phyloP scores from a whole-genome alignment of 1,140 invertebrate species.

The Orchestia grillus region DNA sequence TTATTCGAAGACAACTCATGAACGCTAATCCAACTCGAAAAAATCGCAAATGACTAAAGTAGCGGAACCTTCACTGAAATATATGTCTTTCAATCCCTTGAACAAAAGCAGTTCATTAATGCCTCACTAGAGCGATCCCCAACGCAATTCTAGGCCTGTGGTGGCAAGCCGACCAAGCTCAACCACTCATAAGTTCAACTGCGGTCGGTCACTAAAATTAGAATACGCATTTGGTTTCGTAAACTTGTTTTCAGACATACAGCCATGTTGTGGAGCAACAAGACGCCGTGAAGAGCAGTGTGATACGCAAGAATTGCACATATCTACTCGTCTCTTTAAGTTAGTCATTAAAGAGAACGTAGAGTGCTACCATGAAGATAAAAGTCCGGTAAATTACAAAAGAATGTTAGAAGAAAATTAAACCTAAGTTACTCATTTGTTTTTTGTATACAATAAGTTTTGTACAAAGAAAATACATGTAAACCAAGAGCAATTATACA shows the following conservation, averaged over 20 bases:
- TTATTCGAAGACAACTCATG: neutral
- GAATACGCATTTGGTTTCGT: neutral
- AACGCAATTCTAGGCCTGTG: neutral
- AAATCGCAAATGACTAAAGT: slow-evolving; percentile 26
- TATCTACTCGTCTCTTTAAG: slow-evolving; percentile 46
- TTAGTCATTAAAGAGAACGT: slow-evolving; percentile 44
- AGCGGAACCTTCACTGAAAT: neutral
- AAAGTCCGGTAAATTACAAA: neutral
- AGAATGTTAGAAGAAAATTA: slow-evolving; percentile 19
- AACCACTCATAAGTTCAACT: neutral
- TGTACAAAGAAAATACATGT: slow-evolving; percentile 38
- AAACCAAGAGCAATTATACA: slow-evolving; percentile 42
- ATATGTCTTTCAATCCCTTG: slow-evolving; percentile 36
- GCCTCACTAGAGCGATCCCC: neutral
- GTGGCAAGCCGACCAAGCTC: neutral
- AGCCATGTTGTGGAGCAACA: neutral
- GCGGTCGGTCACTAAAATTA: neutral
- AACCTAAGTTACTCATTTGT: neutral
- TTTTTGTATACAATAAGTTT: neutral
- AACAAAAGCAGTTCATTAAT: neutral
- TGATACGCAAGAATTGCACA: neutral
- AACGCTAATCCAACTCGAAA: slow-evolving; percentile 15
- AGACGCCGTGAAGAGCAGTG: neutral
- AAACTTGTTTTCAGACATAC: neutral
- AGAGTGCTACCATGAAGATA: neutral